Percentiles rank a stretch among this genome's conserved stretches.
These are phyloP conservation scores for Isurus oxyrinchus DNA, from an alignment of 2,113 vertebrate species.

Conservation along the genomic window DNA sequence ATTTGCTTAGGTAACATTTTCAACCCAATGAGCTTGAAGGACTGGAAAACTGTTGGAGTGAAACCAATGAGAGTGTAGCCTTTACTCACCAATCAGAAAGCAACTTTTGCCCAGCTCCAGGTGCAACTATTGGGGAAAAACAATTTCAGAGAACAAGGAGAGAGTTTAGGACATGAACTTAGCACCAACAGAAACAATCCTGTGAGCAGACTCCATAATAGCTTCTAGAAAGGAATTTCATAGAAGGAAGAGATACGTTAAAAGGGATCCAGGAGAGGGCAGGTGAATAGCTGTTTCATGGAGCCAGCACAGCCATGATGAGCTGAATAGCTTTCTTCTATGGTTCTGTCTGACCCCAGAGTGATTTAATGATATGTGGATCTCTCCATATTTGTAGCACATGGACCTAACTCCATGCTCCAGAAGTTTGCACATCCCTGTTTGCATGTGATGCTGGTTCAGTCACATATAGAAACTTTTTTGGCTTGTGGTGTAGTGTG, in stretches of 20 bases:
- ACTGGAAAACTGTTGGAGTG: not conserved
- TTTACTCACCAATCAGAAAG: no score
- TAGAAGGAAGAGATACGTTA: not conserved
- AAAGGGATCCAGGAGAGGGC: not conserved
- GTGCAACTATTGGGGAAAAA: not conserved
- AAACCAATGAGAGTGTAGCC: not conserved
- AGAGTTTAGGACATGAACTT: not conserved
- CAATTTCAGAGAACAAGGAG: not conserved
- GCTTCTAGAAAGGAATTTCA: not conserved
- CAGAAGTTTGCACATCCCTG: not conserved
- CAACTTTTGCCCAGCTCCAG: not conserved
- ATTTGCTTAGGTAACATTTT: not conserved
- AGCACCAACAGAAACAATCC: not conserved
- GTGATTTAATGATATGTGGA: not conserved
- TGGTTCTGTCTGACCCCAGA: not conserved
- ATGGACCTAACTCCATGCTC: not conserved
- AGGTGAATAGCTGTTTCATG: not conserved
- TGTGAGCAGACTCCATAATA: not conserved
- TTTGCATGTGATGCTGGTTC: not conserved
- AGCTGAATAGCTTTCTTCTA: not conserved
- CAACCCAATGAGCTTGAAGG: not conserved
- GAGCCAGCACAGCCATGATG: not conserved
- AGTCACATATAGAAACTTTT: not conserved
- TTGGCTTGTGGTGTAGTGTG: not conserved
- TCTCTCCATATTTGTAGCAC: not conserved